Base-by-base conservation (phyloP, 2,797 vertebrate species). In the Phalanger gymnotis region DNA sequence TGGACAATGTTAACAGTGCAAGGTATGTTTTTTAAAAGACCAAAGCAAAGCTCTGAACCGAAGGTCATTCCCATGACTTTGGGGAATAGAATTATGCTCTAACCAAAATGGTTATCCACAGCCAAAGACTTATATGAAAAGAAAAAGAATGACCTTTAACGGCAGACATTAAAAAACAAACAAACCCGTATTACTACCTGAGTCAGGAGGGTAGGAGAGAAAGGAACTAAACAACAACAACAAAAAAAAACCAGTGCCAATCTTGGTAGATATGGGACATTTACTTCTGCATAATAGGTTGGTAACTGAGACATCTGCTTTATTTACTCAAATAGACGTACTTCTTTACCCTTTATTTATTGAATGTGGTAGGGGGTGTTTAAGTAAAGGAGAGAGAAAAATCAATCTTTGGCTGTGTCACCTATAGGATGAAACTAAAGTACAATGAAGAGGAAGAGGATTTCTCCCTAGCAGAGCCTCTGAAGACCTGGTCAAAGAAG, bases 341-440 rank as follows among this genome's bases (percentile, higher is more conserved):
- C 16, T 89, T 47, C n/a, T 57, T 91, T 73, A 25, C 11, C 16
- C 40, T 93, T 94, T 52, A n/a, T 31, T 89, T 66, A 40, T 66
- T 66, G 93, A 94, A 93, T 19, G 14, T 40, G 90, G 47, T 54
- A 93, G 53, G 58, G 90, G 40, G 51, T 97, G 66, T 58, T 0
- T 14, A 52, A 56, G 19, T 56, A 54, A 55, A 52, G n/a, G 54
- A 90, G 53, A 89, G 5, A 90, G 40, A 57, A 57, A 91, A 28
- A 27, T 40, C 6, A 34, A 53, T 51, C 25, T 90, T 90, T 92
- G 0, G 25, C 25, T 54, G 40, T 19, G 55, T 55, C 56, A 30
- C 13, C n/a, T 53, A 92, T 25, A 40, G 5, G 0, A 31, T 52
- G 51, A 90, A 94, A 14, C 14, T 5, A 66, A 3, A 34, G 31